phyloP scores from a whole-genome alignment of 2,888 invertebrate genomes.

The Brachyptera risi region DNA sequence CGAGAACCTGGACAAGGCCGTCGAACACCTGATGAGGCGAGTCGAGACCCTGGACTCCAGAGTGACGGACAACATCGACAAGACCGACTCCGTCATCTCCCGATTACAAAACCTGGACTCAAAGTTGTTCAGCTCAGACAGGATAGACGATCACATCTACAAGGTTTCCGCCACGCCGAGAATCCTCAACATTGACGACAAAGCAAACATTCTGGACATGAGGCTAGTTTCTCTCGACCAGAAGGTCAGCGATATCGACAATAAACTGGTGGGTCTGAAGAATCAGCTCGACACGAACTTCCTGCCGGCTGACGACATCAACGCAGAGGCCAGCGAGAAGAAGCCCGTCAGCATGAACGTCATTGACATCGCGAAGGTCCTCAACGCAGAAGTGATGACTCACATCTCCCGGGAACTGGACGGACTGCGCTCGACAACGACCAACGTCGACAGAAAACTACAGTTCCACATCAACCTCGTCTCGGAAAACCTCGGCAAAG shows the following conservation, averaged over 20 bases:
- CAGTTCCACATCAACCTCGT: constrained; percentile 82
- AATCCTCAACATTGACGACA: constrained; percentile 37
- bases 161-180: constrained; percentile 41
- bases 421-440: constrained; percentile 70
- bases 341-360: constrained; percentile 80
- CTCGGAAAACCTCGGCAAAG: constrained; percentile 75
- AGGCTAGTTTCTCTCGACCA: constrained; percentile 70
- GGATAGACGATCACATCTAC: constrained; percentile 38
- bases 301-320: constrained; percentile 75
- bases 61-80: constrained; percentile 77
- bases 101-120: constrained; percentile 71
- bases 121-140: constrained; percentile 62
- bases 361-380: constrained; percentile 76
- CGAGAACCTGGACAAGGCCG: constrained; percentile 82
- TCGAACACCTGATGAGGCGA: constrained; percentile 79
- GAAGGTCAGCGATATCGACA: constrained; percentile 79
- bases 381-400: constrained; percentile 74
- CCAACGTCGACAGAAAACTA: constrained; percentile 73
- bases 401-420: constrained; percentile 79
- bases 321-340: constrained; percentile 83
- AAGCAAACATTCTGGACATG: constrained; percentile 55
- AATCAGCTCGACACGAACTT: constrained; percentile 81
- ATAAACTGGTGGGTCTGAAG: constrained; percentile 71
- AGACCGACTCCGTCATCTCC: constrained; percentile 77
- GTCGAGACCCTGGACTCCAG: constrained; percentile 78